phyloP scores from a whole-genome alignment of 2,888 invertebrate species.

The Tachina lurida region DNA sequence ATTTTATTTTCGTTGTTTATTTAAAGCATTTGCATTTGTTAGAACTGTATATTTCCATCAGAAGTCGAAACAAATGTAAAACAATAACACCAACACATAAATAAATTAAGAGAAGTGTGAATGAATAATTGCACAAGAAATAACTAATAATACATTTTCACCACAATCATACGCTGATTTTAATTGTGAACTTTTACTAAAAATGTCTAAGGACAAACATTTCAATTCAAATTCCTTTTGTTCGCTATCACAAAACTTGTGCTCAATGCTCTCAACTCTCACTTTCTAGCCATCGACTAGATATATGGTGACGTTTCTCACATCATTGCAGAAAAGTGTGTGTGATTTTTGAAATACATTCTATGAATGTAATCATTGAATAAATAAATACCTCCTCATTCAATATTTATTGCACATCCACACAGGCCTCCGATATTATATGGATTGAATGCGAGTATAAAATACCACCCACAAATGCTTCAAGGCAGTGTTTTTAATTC shows the following conservation, averaged over 20 bases:
- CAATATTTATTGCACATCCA: constrained; percentile 10
- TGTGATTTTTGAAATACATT: constrained; percentile 14
- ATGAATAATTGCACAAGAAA: not conserved
- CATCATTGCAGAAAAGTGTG: constrained; percentile 1
- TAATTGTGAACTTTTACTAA: constrained; percentile 13
- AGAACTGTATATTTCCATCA: not conserved
- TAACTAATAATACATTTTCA: constrained; percentile 1
- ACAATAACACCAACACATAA: not conserved
- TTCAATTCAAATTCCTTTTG: constrained; percentile 4
- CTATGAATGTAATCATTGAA: constrained; percentile 20
- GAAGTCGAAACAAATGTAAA: not conserved
- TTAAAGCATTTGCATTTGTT: constrained; percentile 13
- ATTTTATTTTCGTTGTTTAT: constrained; percentile 37
- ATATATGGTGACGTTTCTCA: not conserved
- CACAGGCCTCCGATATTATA: not conserved
- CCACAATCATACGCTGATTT: not conserved
- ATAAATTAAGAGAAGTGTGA: constrained; percentile 11
- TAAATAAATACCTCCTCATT: constrained; percentile 21
- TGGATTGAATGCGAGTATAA: constrained; percentile 11
- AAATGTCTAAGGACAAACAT: not conserved
- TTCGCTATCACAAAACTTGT: not conserved
- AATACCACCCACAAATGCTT: constrained; percentile 40
- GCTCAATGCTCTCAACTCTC: not conserved
- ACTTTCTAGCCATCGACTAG: not conserved
- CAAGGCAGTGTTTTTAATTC: not conserved